phyloP scores from a whole-genome alignment of 1,140 invertebrate genomes.

The Neotoxoptera formosana region DNA sequence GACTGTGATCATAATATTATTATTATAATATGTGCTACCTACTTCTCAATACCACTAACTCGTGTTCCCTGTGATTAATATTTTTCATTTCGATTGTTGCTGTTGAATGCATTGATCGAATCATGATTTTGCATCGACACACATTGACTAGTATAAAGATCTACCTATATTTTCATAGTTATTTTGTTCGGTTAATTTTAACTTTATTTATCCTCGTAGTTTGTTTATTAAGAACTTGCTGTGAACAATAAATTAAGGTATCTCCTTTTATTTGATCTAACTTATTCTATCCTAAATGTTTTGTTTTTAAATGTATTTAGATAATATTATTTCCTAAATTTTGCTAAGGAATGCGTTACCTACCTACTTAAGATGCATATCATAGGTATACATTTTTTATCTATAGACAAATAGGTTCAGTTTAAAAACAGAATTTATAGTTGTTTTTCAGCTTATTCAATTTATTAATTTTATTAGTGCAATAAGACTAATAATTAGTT shows the following conservation, averaged over 20 bases:
- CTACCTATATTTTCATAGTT: background rate
- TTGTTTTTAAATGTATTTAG: too few relatives aligned
- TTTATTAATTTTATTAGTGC: background rate
- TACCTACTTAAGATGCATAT: too few relatives aligned
- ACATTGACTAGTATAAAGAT: background rate
- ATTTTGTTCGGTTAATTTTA: background rate
- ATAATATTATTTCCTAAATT: background rate
- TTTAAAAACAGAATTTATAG: background rate
- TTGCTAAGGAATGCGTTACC: background rate
- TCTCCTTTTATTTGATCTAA: background rate
- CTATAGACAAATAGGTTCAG: background rate
- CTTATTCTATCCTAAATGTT: background rate
- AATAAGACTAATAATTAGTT: background rate
- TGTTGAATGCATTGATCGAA: background rate
- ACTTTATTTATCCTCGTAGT: background rate
- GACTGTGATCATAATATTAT: background rate
- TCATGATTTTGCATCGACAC: background rate
- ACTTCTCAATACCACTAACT: background rate
- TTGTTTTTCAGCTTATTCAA: background rate
- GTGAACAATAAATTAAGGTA: background rate
- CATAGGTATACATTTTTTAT: too few relatives aligned
- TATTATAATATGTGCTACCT: background rate
- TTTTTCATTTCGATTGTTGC: too few relatives aligned
- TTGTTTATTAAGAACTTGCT: background rate
- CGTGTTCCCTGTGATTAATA: background rate